Evolutionary conservation across 2,797 vertebrate species (phyloP), one percentile per base, ranked within the genome.

Genomic region (Liparis tanakae): DNA sequence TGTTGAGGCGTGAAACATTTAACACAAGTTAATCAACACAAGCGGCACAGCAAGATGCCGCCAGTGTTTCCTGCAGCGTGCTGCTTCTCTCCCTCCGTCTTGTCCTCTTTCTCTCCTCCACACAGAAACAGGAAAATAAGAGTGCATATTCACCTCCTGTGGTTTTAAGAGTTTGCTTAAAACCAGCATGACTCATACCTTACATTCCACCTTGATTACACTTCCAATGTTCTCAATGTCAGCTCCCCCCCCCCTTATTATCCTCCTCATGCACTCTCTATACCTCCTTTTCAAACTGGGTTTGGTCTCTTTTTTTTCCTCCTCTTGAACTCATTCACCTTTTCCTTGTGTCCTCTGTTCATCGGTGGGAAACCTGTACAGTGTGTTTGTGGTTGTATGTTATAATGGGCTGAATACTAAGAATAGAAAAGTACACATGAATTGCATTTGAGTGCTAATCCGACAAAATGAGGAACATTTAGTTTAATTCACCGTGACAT

Each of bases 181-280:
- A 87, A 89, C 74, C 87, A 89, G 89, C 86, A 68, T 89, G 90
- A 90, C 76, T 92, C 87, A 83, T 87, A 90, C 90, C 88, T 90
- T 85, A 79, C 88, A 82, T 89, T 87, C 85, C 72, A 62, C n/a
- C 66, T n/a, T 0, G 7, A 75, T 82, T 72, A 51, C 74, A 53
- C 64, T 15, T 56, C 73, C 17, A 70, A 5, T 77, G 71, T 69
- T 77, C 69, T 68, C 59, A 18, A 20, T 44, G 61, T 82, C 68
- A 79, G 78, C 64, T 74, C 14, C 8, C 18, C 46, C 39, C 10
- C 51, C n/a, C 61, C 25, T n/a, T 25, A 25, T 39, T 69, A 18
- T 63, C 3, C 56, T 58, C 55, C 25, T 75, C 14, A 36, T n/a
- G 1, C 0, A 10, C 3, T 53, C 14, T 64, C 57, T 72, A 53